Base-by-base conservation (phyloP, 2,888 invertebrate species). In the Frankliniella intonsa region DNA sequence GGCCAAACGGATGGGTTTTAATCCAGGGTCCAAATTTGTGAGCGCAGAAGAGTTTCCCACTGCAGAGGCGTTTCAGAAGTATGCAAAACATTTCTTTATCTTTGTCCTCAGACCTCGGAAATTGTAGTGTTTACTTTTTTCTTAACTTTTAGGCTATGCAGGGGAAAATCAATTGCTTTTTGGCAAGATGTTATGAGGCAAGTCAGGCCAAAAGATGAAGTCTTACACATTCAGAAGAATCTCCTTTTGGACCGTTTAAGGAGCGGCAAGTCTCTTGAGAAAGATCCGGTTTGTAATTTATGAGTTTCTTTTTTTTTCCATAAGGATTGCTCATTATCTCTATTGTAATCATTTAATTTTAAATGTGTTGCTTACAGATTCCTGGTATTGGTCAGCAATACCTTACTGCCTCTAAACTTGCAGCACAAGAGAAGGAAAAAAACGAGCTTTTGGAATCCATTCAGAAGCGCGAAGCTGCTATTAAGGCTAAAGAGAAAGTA, bases 161-260 rank as follows among this genome's bases (percentile, higher is more conserved):
- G 22, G 10, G 69, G 69, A 1, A 76, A 76, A 25, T 12, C 25
- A 9, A 76, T 10, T 12, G 25, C 22, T 11, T 25, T 76, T 11
- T 76, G 69, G 69, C 22, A 12, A 25, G 69, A 76, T 22, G 25
- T 76, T 10, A 76, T 76, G 25, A 25, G 9, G 25, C 69, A 76
- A 25, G 25, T 22, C 10, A 76, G 69, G 10, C 69, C 69, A 7
- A 76, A 76, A 22, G 69, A 76, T n/a, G 69, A 76, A 25, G 12
- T 76, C 12, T 25, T 76, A 10, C 69, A 76, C 25, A 76, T 76
- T 22, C 69, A 76, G 69, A 76, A 76, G 25, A 76, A 76, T 25
- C 69, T 76, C 25, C 25, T 76, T 25, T 25, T 76, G 25, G 22
- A 76, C 12, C 69, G 69, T 9, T 25, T 76, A 9, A 76, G 69